phyloP scores from a whole-genome alignment of 2,797 vertebrate genomes.

The Ara ararauna region DNA sequence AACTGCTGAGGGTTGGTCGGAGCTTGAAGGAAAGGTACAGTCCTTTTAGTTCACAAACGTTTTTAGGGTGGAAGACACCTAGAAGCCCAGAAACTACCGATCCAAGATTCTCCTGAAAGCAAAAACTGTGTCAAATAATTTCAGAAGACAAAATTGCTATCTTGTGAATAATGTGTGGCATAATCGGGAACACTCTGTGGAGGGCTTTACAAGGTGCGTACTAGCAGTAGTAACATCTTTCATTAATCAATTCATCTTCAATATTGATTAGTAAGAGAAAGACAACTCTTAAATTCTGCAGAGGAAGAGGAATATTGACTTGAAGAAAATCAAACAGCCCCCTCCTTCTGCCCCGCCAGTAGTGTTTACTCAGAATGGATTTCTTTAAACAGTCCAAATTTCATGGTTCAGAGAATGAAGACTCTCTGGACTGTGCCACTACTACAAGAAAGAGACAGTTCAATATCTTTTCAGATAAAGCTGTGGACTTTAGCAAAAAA shows the following conservation, averaged over 20 bases:
- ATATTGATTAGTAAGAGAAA: neutral
- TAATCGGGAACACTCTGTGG: neutral
- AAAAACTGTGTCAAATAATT: neutral
- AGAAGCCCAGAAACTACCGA: neutral
- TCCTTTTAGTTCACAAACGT: neutral
- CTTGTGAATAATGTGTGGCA: neutral
- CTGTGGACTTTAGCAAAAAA: constrained; percentile 6
- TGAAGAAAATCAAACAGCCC: neutral
- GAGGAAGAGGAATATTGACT: neutral
- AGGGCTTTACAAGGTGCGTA: neutral
- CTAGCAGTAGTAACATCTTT: neutral
- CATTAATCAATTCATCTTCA: neutral
- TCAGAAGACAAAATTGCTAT: neutral
- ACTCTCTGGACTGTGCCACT: neutral
- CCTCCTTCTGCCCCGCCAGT: neutral
- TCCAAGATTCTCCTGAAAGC: neutral
- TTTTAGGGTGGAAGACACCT: neutral
- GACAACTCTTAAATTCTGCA: neutral
- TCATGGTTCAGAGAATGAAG: neutral
- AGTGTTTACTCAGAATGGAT: neutral
- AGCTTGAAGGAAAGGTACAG: neutral
- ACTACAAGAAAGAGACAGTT: neutral
- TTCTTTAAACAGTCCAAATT: neutral
- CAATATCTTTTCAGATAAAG: neutral
- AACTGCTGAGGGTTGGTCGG: neutral